These are phyloP conservation scores for Amphimallon solstitiale DNA, from an alignment of 2,888 invertebrate species.

Conservation along the genomic window DNA sequence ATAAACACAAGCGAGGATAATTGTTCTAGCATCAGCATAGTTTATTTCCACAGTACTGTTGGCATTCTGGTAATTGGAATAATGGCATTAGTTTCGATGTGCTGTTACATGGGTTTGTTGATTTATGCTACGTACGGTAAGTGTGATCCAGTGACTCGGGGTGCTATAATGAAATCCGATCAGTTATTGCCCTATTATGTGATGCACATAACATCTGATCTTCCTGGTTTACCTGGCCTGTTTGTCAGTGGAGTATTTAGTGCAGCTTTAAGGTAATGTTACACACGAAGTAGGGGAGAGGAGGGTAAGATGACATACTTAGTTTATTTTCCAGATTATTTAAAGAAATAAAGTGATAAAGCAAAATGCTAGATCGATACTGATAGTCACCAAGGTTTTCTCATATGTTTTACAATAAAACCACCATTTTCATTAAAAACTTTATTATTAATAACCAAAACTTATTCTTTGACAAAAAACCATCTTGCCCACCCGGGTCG, in stretches of 20 bases:
- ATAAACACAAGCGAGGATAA: not conserved
- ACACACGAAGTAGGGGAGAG: too few species aligned
- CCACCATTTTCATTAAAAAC: too few species aligned
- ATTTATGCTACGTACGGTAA: constrained; percentile 86
- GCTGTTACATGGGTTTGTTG: constrained; percentile 86
- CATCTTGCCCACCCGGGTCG: too few species aligned
- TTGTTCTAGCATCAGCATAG: not conserved
- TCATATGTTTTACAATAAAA: too few species aligned
- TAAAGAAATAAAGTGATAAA: too few species aligned
- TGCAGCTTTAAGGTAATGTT: constrained; percentile 81
- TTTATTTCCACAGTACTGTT: constrained; percentile 70
- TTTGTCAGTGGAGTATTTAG: constrained; percentile 89
- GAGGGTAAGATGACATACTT: too few species aligned
- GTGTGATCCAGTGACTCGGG: constrained; percentile 86
- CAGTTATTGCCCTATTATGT: constrained; percentile 84
- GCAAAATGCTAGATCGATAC: too few species aligned
- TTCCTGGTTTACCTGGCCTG: constrained; percentile 84
- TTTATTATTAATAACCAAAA: too few species aligned
- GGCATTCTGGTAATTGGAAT: constrained; percentile 83
- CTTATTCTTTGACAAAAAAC: too few species aligned
- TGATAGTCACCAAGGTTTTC: too few species aligned
- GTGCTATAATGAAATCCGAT: constrained; percentile 75
- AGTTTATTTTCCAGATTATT: too few species aligned
- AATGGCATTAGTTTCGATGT: constrained; percentile 76
- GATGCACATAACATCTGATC: constrained; percentile 78